Percentiles rank a stretch among this genome's conserved stretches.
These are phyloP conservation scores for Anticlea derivata DNA, from an alignment of 2,888 invertebrate species.

Conservation along the genomic window DNA sequence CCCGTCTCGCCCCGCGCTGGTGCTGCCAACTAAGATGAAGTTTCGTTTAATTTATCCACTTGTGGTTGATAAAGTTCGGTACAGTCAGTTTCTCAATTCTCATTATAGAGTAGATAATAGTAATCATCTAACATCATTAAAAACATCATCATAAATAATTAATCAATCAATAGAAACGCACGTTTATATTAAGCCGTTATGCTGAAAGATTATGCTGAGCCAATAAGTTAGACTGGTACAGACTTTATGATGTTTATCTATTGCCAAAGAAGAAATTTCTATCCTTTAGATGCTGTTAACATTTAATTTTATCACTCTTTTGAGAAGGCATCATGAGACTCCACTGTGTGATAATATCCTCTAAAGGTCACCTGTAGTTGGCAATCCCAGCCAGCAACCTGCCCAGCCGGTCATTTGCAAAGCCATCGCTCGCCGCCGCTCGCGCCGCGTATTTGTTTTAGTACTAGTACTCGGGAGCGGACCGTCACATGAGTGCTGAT, in stretches of 20 bases:
- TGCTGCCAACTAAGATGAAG: slow-evolving; percentile 5
- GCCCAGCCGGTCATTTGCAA: slow-evolving; percentile 44
- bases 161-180: too few species aligned
- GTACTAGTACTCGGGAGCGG: slow-evolving; percentile 38
- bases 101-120: neutral
- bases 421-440: slow-evolving; percentile 40
- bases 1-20: slow-evolving; percentile 20
- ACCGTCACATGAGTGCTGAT: too few species aligned
- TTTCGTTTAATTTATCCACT: too few species aligned
- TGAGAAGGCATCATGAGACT: neutral
- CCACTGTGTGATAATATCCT: neutral
- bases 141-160: too few species aligned
- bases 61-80: too few species aligned
- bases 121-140: neutral
- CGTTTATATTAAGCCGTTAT: too few species aligned
- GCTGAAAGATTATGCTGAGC: too few species aligned
- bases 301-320: neutral
- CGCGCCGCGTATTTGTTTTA: slow-evolving; percentile 45
- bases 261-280: too few species aligned
- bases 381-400: slow-evolving; percentile 25
- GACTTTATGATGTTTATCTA: too few species aligned
- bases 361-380: neutral
- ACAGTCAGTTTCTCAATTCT: too few species aligned
- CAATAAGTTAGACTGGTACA: too few species aligned
- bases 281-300: neutral